phyloP scores from a whole-genome alignment of 2,888 invertebrate genomes.

The Scrobipalpa costella region DNA sequence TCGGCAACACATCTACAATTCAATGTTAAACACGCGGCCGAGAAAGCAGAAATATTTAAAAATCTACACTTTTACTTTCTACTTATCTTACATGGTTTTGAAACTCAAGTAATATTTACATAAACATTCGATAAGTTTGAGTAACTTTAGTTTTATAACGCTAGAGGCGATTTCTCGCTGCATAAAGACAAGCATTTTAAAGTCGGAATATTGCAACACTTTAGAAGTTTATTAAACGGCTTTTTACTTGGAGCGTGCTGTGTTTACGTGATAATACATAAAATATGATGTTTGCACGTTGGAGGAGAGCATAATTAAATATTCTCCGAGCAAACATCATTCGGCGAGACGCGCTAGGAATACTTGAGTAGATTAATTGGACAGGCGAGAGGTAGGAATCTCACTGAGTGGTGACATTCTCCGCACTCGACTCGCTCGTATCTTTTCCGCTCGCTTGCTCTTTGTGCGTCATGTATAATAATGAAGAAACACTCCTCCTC shows the following conservation, averaged over 20 bases:
- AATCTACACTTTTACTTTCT: conserved; percentile 30
- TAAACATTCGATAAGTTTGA: not conserved
- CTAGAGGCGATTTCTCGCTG: conserved; percentile 8
- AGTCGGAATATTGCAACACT: not conserved
- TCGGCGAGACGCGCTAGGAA: conserved; percentile 26
- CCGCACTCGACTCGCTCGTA: conserved; percentile 28
- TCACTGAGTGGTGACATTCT: conserved; percentile 32
- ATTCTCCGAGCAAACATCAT: conserved; percentile 28
- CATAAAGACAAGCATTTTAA: not conserved
- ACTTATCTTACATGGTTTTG: not conserved
- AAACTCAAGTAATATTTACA: conserved; percentile 8
- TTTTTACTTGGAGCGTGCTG: conserved; percentile 26
- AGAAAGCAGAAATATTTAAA: conserved; percentile 26
- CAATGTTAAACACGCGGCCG: conserved; percentile 10
- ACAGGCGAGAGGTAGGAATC: conserved; percentile 30
- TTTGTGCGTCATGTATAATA: conserved; percentile 32
- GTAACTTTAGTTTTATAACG: not conserved
- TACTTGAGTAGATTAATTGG: conserved; percentile 34
- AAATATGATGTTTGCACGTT: conserved; percentile 25
- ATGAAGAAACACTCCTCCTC: conserved; percentile 25
- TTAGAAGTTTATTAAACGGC: conserved; percentile 15
- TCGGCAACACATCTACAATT: conserved; percentile 11
- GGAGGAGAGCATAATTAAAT: conserved; percentile 28
- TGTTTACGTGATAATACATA: conserved; percentile 25
- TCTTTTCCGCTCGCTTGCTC: conserved; percentile 32